Evolutionary conservation across 2,797 vertebrate genomes (phyloP), one percentile per base, ranked within the genome.

Genomic region (Argentina silus): DNA sequence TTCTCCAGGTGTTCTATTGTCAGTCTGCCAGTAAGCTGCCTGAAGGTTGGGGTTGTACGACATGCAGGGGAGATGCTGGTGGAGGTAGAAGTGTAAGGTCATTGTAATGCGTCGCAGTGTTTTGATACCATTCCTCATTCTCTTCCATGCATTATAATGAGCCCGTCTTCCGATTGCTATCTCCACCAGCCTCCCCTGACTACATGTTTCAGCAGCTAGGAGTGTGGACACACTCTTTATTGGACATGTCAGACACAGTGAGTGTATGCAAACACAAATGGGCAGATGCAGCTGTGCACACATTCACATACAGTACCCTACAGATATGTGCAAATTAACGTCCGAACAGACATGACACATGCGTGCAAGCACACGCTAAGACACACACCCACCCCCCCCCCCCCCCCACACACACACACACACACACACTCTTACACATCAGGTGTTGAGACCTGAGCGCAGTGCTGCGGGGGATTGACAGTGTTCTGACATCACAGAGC

Each of bases 401-500:
- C 23, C 19, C 50, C 8, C 70, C 53, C 47, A 45, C 61, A 57
- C 53, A 55, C 11, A 72, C 42, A 23, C 57, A 51, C 64, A 23
- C 6, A 19, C 47, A 21, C 27, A 36, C 27, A 36, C 27, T 36
- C 2, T 48, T n/a, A 3, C 17, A 5, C 11, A 6, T 63, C 45
- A 48, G 42, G 11, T 43, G 44, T 55, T 36, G 7, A 63, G 19
- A 53, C 55, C 19, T 70, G 59, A 65, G 56, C 60, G 17, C 36
- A 45, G 7, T 56, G 50, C 74, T 44, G n/a, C 21, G 23, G 63
- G 55, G 66, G 1, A 70, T 21, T 55, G 42, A 60, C 15, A 73
- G 44, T 56, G 15, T 53, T 47, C 59, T 70, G 74, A 76, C 69
- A 64, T 68, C 76, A 69, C 53, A 27, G 17, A n/a, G 45, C 47